These are phyloP conservation scores for Chiridota heheva DNA, from an alignment of 35 echinoderm and acorn worm genomes.

Conservation along the genomic window DNA sequence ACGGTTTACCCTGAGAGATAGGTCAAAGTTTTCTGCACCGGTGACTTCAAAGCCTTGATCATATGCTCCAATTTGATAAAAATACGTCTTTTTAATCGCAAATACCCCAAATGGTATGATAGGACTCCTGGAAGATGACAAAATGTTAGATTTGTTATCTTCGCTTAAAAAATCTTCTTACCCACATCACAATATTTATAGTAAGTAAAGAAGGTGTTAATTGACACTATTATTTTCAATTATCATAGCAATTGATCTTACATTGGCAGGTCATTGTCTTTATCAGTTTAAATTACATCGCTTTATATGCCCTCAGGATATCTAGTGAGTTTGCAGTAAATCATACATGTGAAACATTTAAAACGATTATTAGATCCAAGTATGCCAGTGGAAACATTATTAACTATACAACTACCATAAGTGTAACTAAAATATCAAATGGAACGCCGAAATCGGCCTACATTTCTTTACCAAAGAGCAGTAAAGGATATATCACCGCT, in stretches of 20 bases:
- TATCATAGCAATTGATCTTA: neutral
- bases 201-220: neutral
- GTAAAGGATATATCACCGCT: too few species aligned
- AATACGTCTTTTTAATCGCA: conserved; percentile 69
- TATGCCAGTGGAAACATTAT: too few species aligned
- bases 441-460: too few species aligned
- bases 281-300: neutral
- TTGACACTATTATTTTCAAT: neutral
- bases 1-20: conserved; percentile 79
- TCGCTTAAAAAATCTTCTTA: neutral
- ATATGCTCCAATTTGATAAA: conserved; percentile 81
- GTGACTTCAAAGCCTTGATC: conserved; percentile 83
- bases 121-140: conserved; percentile 36
- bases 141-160: neutral
- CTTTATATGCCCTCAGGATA: neutral
- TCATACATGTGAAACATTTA: too few species aligned
- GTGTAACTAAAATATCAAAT: too few species aligned
- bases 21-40: conserved; percentile 81
- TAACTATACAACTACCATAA: too few species aligned
- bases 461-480: too few species aligned
- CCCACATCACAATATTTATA: neutral
- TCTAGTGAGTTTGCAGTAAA: too few species aligned
- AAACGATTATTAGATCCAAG: too few species aligned
- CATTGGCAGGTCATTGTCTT: neutral
- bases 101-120: conserved; percentile 80